These are phyloP conservation scores for Dinoponera quadriceps DNA, from an alignment of 1,140 invertebrate genomes.

Conservation along the genomic window DNA sequence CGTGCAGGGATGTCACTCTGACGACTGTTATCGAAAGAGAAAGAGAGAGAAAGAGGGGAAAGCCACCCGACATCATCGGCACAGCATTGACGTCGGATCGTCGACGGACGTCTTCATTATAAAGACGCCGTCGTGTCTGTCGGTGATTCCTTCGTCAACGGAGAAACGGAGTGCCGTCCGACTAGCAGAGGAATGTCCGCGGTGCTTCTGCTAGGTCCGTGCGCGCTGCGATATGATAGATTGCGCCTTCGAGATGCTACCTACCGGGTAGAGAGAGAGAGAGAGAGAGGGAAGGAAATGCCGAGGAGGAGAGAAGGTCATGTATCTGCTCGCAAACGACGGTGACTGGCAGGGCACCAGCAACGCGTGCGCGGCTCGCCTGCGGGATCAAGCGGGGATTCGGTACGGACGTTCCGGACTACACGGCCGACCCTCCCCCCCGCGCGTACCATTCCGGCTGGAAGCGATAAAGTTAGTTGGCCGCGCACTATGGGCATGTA, in stretches of 20 bases:
- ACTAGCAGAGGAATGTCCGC: slow-evolving; percentile 36
- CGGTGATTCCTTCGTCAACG: slow-evolving; percentile 30
- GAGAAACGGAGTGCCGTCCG: slow-evolving; percentile 29
- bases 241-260: slow-evolving; percentile 45
- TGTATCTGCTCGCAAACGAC: neutral
- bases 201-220: slow-evolving; percentile 17
- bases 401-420: slow-evolving; percentile 1
- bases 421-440: too few relatives aligned
- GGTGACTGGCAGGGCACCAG: neutral
- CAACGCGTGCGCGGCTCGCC: slow-evolving; percentile 6
- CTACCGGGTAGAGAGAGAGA: neutral
- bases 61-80: slow-evolving; percentile 6
- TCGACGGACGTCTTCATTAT: slow-evolving; percentile 58
- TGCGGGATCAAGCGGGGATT: slow-evolving; percentile 52
- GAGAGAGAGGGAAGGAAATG: too few relatives aligned
- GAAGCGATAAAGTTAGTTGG: slow-evolving; percentile 55
- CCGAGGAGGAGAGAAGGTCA: too few relatives aligned
- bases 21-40: too few relatives aligned
- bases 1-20: too few relatives aligned
- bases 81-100: slow-evolving; percentile 33
- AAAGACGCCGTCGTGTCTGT: slow-evolving; percentile 31
- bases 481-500: slow-evolving; percentile 23
- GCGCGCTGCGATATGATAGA: slow-evolving; percentile 52
- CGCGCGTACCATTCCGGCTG: slow-evolving; percentile 20
- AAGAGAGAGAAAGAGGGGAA: neutral